Evolutionary conservation across 1,140 invertebrate genomes (phyloP), one percentile per base, ranked within the genome.

Genomic region (Campoletis sonorensis): DNA sequence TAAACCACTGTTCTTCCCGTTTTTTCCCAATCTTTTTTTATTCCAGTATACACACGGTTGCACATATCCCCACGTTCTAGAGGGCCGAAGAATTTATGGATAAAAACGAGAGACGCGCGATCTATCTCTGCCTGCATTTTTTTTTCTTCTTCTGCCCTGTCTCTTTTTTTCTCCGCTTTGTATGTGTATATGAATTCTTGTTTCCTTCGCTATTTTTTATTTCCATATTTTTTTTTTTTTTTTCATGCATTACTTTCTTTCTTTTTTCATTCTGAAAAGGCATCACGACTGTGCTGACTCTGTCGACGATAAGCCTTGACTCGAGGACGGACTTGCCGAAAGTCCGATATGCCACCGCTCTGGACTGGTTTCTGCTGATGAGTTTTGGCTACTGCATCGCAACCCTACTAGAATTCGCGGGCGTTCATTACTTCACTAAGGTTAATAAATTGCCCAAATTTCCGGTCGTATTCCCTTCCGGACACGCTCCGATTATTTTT

Each of bases 361-460:
- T 98, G 0, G 97, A 98, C 90, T 97, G 97, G 95, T 99, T 98
- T 90, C 93, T 98, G 13, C 93, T 98, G 45, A 97, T 98, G 95
- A 98, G 97, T 87, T 98, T 99, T 88, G 95, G 97, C 33, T 99
- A 98, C 88, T 98, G 97, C 87, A 98, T 98, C 83, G 97, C 97
- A 0, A 98, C 98, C 0, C 92, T 99, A 4, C 91, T 98, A 7
- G 97, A 99, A 90, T 99, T 98, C 86, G 98, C 98, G 7, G 96
- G 96, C 0, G 98, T 99, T 0, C 98, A 98, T 92, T 98, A 98
- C 89, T 98, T 98, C 86, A 98, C 97, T 0, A 98, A 98, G 93
- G 95, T 96, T 89, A 64, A 64, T 64, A 26, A 64, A 85, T 23
- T 67, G 64, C n/a, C 26, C 37, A 40, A n/a, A 23, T 21, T 23